Base-by-base conservation (phyloP, 1,140 invertebrate genomes). In the Heliothis virescens region DNA sequence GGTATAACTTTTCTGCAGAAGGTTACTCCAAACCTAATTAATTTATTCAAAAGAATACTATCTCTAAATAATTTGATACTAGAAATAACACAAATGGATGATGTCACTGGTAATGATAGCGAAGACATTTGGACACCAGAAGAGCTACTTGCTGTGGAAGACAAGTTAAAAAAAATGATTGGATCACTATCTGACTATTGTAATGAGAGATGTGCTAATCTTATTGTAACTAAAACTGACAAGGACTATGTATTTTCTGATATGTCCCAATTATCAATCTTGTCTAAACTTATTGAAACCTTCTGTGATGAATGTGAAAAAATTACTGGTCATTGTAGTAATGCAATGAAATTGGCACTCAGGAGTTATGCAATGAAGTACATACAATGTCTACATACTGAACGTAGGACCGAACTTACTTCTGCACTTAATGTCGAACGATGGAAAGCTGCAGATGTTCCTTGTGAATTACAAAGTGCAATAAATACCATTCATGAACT, bases 361-460 rank as follows among this genome's bases (percentile, higher is more conserved):
- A 98, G 98, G 94, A 97, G 97, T 83, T 96, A 98, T 96, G 98
- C 98, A 3, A 98, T 97, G 86, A 97, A 97, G 90, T 99, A 99
- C 95, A 97, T 99, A 57, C 97, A 98, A 85, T 96, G 97, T 86
- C 99, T 99, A 92, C 99, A 99, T 91, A 96, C 97, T 63, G 98
- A 99, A 87, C 95, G 98, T 59, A 98, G 98, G 92, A 96, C 96
- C 26, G 99, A 99, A 93, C 94, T 99, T 26, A 97, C 96, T 80
- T 87, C 97, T 79, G 96, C 99, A 52, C 94, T 99, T 52, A 99
- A 99, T 87, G 96, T 96, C 83, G 99, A 99, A 94, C 95, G 97
- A 69, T 99, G 99, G 99, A 98, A 98, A 90, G 96, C 97, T 85
- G 98, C 98, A n/a, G 98, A 99, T 85, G 97, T 99, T 59, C 97